phyloP scores from a whole-genome alignment of 2,113 vertebrate species.

The Struthidea cinerea region DNA sequence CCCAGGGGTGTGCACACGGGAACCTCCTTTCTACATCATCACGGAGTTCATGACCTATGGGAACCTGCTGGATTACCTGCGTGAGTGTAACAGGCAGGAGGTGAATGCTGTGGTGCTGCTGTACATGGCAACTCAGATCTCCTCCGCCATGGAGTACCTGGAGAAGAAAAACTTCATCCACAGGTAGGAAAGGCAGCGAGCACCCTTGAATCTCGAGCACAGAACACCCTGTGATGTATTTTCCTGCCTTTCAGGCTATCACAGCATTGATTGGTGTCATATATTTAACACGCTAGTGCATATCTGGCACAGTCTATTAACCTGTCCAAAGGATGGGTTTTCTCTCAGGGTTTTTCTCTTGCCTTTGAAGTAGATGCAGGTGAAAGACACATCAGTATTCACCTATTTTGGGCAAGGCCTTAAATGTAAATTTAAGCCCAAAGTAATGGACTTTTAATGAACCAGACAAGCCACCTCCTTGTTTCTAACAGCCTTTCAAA shows the following conservation, averaged over 20 bases:
- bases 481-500: not conserved
- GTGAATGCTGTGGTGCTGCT: constrained; percentile 96
- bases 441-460: not conserved
- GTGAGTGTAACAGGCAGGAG: constrained; percentile 94
- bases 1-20: constrained; percentile 94
- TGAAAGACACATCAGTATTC: not conserved
- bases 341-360: not conserved
- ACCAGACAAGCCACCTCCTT: not conserved
- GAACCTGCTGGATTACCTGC: constrained; percentile 93
- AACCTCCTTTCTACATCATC: constrained; percentile 98
- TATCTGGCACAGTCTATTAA: not conserved
- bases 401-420: not conserved
- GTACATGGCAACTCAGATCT: constrained; percentile 99
- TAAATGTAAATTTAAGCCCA: not conserved
- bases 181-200: constrained; percentile 71
- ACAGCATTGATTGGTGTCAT: not conserved
- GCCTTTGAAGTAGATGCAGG: not conserved
- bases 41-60: constrained; percentile 99
- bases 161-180: constrained; percentile 99
- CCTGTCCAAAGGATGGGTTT: not conserved
- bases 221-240: not conserved
- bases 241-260: not conserved
- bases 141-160: constrained; percentile 98
- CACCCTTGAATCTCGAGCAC: fast-evolving
- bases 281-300: not conserved